Base-by-base conservation (phyloP, 2,797 vertebrate species). In the Champsocephalus esox region DNA sequence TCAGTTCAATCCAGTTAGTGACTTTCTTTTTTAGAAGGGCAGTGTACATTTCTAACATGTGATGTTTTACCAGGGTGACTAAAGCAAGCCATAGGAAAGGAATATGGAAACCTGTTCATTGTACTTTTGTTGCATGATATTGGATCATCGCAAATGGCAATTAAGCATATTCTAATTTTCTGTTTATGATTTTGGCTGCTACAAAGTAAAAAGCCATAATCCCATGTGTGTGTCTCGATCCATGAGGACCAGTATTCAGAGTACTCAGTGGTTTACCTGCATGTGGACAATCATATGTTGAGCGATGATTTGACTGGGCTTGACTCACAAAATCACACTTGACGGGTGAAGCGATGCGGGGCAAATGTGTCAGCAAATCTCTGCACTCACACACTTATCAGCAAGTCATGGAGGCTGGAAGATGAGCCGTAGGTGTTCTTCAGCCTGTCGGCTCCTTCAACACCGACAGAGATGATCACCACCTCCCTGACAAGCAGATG, bases 261-360 rank as follows among this genome's bases (percentile, higher is more conserved):
- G 13, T 12, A 41, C 28, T 46, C 28, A 43, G 19, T 17, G 17
- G 38, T 64, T 44, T 24, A 6, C 28, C 34, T 57, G 28, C 44
- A 50, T 32, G 38, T 71, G 41, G 8, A 19, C 51, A 14, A 17
- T 48, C 10, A 41, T 41, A 64, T 45, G 64, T 62, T 28, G 50
- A 19, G 52, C 34, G 24, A 43, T 61, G 38, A 52, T 44, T 16
- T 32, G 28, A 9, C 24, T 38, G 48, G 12, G 41, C 49, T 46
- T 51, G 43, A 60, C 19, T 62, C 21, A 59, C 10, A 52, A 43
- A 60, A 57, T 52, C 21, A 71, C 41, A 71, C 41, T 34, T 62
- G 3, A 44, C 12, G 11, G 49, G 21, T 17, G 8, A 58, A 61
- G 21, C 10, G 9, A 54, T 32, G 41, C 21, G 12, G 21, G 17